phyloP scores from a whole-genome alignment of 2,113 vertebrate genomes.

The Chrysemys picta region DNA sequence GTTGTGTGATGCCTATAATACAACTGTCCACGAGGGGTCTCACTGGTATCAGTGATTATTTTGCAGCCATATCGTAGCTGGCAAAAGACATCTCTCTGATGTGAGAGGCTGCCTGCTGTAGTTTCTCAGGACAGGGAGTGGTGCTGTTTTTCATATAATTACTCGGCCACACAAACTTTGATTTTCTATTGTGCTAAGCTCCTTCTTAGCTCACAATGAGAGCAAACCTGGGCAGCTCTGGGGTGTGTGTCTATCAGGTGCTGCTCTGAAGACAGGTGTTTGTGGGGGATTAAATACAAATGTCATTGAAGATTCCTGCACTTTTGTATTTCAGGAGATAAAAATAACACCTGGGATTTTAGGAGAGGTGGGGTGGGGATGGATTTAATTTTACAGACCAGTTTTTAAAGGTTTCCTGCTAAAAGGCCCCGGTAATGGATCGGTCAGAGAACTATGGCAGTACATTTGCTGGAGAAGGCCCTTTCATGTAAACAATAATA shows the following conservation, averaged over 20 bases:
- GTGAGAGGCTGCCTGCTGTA: background rate
- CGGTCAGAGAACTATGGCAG: background rate
- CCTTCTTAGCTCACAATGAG: background rate
- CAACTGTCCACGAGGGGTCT: slow-evolving; percentile 42
- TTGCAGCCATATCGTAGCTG: fast-evolving
- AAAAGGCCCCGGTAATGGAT: background rate
- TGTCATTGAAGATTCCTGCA: background rate
- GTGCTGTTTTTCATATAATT: background rate
- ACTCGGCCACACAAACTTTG: background rate
- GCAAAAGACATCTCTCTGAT: background rate
- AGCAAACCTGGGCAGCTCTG: background rate
- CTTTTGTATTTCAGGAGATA: background rate
- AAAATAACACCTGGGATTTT: background rate
- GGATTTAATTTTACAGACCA: background rate
- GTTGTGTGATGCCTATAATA: background rate
- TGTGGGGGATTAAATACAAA: background rate
- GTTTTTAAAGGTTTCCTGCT: background rate
- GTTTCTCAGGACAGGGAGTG: background rate
- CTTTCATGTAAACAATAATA: background rate
- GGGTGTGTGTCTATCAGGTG: background rate
- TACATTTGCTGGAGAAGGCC: background rate
- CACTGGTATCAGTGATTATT: slow-evolving; percentile 30
- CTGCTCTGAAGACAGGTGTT: background rate
- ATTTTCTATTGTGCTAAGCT: background rate
- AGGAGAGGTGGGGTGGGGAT: background rate